Evolutionary conservation across 1,140 invertebrate genomes (phyloP), one percentile per base, ranked within the genome.

Genomic region (Sminthurides bifidus): DNA sequence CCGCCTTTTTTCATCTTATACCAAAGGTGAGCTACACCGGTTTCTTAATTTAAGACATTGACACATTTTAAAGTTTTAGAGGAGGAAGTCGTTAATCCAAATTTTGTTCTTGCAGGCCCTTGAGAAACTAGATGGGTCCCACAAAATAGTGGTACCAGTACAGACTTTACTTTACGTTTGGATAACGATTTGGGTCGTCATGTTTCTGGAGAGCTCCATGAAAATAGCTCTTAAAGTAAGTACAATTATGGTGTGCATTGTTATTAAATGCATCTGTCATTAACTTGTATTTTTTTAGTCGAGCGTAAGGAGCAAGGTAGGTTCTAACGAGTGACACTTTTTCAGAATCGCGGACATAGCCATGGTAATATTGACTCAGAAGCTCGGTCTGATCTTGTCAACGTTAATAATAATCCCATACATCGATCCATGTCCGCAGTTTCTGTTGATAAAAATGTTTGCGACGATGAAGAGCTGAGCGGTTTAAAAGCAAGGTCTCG

Each of bases 1-100:
- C 76, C 51, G 75, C 77, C 2, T 66, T 81, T 17, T 77, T 84
- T 56, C 78, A 82, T 61, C 72, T 83, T 6, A 74, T 83, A 21
- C 81, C 81, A 6, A 76, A 81, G 69, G 80, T 72, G 58, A 45
- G 51, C 1, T 17, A 29, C 12, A 38, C n/a, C 1, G 19, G 3
- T 23, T 44, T 21, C 10, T 14, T 14, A 21, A n/a, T 6, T n/a
- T 4, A n/a, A 19, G 4, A 6, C 17, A 4, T 21, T n/a, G 6
- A 21, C 29, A 26, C n/a, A 23, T 24, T 8, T 46, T 23, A n/a
- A 10, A 21, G 35, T 6, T 12, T 19, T 52, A 15, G 14, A 21
- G 14, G 12, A 38, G 5, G 17, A 10, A 4, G 10, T n/a, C 3
- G 15, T 10, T 3, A 8, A 21, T n/a, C 31, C 1, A 54, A 29